phyloP scores from a whole-genome alignment of 2,888 invertebrate genomes.

The Tigriopus californicus region DNA sequence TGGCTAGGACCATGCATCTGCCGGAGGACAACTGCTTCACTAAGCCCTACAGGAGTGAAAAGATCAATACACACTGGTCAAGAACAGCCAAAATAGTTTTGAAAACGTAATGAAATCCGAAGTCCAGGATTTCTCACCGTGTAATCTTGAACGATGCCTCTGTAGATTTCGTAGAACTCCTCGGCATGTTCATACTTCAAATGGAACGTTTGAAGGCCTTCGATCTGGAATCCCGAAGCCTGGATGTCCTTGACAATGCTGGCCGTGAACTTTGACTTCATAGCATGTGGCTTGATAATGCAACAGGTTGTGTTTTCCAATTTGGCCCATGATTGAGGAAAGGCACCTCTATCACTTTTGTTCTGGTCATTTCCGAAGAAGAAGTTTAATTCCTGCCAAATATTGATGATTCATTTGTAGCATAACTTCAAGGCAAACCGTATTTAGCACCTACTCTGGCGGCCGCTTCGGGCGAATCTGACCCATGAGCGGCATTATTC shows the following conservation, averaged over 20 bases:
- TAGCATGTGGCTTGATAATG: slow-evolving; percentile 72
- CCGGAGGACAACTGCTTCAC: slow-evolving; percentile 7
- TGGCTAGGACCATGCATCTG: slow-evolving; percentile 3
- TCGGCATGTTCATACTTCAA: slow-evolving; percentile 64
- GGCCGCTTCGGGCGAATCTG: slow-evolving; percentile 38
- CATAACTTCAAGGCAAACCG: too few species aligned
- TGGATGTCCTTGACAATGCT: slow-evolving; percentile 2
- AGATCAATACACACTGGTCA: too few species aligned
- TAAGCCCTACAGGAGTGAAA: background rate
- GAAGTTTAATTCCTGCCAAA: too few species aligned
- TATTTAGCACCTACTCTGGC: slow-evolving; percentile 31
- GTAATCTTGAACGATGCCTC: slow-evolving; percentile 41
- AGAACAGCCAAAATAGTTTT: too few species aligned
- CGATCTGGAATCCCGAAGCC: slow-evolving; percentile 53
- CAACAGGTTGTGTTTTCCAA: slow-evolving; percentile 33
- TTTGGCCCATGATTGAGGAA: slow-evolving; percentile 26
- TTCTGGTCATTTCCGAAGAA: too few species aligned
- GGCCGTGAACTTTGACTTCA: slow-evolving; percentile 35
- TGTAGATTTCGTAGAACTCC: slow-evolving; percentile 82
- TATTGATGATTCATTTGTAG: too few species aligned
- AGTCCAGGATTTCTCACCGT: too few species aligned
- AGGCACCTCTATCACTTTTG: too few species aligned
- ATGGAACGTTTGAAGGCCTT: slow-evolving; percentile 56
- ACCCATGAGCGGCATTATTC: slow-evolving; percentile 48
- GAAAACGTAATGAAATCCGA: too few species aligned